Base-by-base conservation (phyloP, 2,888 invertebrate genomes). In the Ditula angustiorana region DNA sequence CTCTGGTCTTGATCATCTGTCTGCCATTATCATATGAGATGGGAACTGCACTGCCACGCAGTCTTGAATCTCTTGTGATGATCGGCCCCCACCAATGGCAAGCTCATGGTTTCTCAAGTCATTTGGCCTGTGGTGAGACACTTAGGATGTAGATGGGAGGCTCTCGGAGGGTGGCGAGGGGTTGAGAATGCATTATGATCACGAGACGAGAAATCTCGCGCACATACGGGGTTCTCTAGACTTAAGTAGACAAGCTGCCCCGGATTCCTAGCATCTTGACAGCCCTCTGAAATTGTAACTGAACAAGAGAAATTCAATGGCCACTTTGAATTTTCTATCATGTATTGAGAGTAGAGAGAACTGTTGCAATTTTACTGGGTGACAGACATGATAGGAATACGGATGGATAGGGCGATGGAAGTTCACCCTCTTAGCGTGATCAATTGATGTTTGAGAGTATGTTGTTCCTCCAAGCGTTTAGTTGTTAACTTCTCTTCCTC, bases 221-320 rank as follows among this genome's bases (percentile, higher is more conserved):
- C 77, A 74, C 88, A 87, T 91, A 87, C 74, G 70, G 82, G 77
- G 80, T 90, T 90, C 92, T 92, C 90, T 87, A 86, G 87, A 89
- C 89, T 87, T 82, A 82, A 82, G 80, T 88, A 86, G 81, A 80
- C 79, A 80, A 83, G 87, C 88, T 86, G 78, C 80, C 77, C 83
- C 78, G 67, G 68, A 79, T 82, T 85, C 80, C 87, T 86, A 77
- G 70, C 77, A 84, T 88, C 87, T 64, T 81, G 76, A 73, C 70
- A 71, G 73, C 82, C 83, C 81, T 78, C 69, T 86, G 74, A 74
- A 80, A 81, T 90, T 91, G 90, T 81, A 85, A 79, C 82, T 72
- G 65, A 68, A 66, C 44, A 68, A 57, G 56, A 47, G 26, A 61
- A 61, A 47, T 24, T 52, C 53, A 66, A 47, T 28, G 19, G 5